Percentiles rank a stretch among this genome's conserved stretches.
These are phyloP conservation scores for Nomada fabriciana DNA, from an alignment of 2,888 invertebrate genomes.

Conservation along the genomic window DNA sequence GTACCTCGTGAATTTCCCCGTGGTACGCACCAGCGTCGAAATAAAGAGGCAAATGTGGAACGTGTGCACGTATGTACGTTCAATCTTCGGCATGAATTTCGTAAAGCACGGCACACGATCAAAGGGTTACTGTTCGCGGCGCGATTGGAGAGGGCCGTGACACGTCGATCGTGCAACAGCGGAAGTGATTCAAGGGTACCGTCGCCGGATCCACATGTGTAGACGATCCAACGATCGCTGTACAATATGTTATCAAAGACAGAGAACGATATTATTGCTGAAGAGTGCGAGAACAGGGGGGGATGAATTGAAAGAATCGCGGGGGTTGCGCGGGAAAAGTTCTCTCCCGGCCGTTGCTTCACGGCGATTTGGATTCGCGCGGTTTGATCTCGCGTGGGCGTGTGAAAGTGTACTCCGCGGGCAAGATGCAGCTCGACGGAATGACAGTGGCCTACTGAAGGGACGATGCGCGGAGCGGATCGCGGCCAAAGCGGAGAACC, in stretches of 20 bases:
- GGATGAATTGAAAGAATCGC: not conserved
- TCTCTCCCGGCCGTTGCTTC: constrained; percentile 15
- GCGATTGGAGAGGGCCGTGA: not conserved
- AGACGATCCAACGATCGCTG: not conserved
- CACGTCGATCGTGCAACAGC: constrained; percentile 6
- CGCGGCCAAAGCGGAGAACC: constrained; percentile 52
- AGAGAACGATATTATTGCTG: not conserved
- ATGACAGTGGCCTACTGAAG: constrained; percentile 71
- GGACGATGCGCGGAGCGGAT: constrained; percentile 47
- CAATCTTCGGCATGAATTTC: constrained; percentile 1
- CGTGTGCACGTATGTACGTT: constrained; percentile 3
- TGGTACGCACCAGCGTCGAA: not conserved
- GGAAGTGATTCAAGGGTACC: constrained; percentile 36
- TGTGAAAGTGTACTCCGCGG: constrained; percentile 40
- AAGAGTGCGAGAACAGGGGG: not conserved
- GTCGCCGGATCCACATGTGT: constrained; percentile 21
- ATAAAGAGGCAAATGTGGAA: not conserved
- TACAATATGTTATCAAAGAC: not conserved
- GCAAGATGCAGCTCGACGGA: constrained; percentile 67
- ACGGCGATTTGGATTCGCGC: constrained; percentile 42
- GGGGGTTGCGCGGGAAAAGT: constrained; percentile 27
- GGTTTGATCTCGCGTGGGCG: constrained; percentile 51
- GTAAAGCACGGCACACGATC: constrained; percentile 11
- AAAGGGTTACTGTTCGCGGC: not conserved
- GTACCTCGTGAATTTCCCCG: not conserved